Evolutionary conservation across 2,797 vertebrate genomes (phyloP), one percentile per base, ranked within the genome.

Genomic region (Gymnothorax reevesii): DNA sequence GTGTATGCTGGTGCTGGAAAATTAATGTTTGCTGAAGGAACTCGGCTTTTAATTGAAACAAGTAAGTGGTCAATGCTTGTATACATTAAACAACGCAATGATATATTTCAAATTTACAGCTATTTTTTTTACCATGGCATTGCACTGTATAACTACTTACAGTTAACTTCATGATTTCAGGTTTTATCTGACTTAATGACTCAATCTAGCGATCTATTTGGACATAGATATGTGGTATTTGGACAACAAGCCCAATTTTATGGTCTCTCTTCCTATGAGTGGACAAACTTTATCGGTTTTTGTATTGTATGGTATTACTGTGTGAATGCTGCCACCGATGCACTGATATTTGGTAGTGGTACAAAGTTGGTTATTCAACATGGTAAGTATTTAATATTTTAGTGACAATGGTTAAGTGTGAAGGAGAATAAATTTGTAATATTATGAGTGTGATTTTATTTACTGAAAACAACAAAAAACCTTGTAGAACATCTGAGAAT

Each of bases 61-160:
- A 88, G 91, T 92, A 92, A 91, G 91, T 87, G 7, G 17, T 54
- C 9, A 54, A 8, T 52, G 42, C 64, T 69, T 69, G 64, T 69
- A 25, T n/a, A 49, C 42, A 27, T 77, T 49, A 4, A 20, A 7
- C 33, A 20, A 77, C 49, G 4, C 13, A 49, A 20, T 77, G 0
- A 17, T 17, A 77, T 52, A 77, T 77, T 77, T 77, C 6, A 49
- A 0, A 77, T 49, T 49, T 52, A 75, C 73, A 42, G 33, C 33
- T 42, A 42, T 42, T 77, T 77, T 7, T 2, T n/a, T 42, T 73
- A 27, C 33, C 25, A 27, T 1, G 33, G 33, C 33, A 42, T 17
- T 20, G 33, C 33, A 42, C 33, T 62, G 15, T 62, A 62, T 25
- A n/a, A n/a, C 25, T 25, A 42, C 33, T 42, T 42, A 25, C 22